A percentile compares a stretch with the other conserved stretches of the same genome.
phyloP scores from a whole-genome alignment of 2,797 vertebrate species.

The Monodelphis domestica region DNA sequence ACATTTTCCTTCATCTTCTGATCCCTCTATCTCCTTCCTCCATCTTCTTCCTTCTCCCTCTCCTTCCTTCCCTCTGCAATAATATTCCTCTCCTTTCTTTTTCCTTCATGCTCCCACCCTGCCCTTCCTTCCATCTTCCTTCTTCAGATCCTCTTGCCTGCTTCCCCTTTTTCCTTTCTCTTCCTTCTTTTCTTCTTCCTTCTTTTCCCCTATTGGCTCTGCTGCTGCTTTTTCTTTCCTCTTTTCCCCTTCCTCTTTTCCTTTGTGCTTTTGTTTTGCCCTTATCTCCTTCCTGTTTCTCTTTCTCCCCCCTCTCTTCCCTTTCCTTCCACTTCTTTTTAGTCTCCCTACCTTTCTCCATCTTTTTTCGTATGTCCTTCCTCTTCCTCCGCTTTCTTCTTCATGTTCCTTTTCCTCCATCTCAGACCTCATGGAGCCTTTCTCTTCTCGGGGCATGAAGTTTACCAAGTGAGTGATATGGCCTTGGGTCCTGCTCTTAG shows the following conservation, averaged over 20 bases:
- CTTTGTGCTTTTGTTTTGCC: too few species aligned
- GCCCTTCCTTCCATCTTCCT: too few species aligned
- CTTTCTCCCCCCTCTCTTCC: too few species aligned
- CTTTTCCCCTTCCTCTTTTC: too few species aligned
- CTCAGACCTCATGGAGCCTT: not conserved
- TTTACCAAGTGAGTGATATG: not conserved
- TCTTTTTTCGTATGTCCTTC: not conserved
- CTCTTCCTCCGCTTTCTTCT: not conserved
- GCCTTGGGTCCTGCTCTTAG: not conserved
- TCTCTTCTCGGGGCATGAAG: not conserved
- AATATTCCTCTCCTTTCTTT: not conserved
- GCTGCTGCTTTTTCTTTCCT: fast-evolving
- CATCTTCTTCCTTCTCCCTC: not conserved
- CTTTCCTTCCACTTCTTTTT: not conserved
- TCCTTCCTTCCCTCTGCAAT: not conserved
- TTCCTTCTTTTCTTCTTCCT: too few species aligned
- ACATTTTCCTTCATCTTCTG: not conserved
- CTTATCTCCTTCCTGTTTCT: not conserved
- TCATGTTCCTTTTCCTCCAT: not conserved
- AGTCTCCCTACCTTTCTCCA: too few species aligned
- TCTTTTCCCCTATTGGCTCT: too few species aligned
- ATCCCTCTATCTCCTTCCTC: not conserved
- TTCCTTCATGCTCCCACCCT: not conserved
- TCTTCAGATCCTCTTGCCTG: not conserved
- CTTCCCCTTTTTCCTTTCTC: not conserved